These are phyloP conservation scores for Poicephalus meyeri DNA, from an alignment of 2,113 vertebrate genomes.

Conservation along the genomic window DNA sequence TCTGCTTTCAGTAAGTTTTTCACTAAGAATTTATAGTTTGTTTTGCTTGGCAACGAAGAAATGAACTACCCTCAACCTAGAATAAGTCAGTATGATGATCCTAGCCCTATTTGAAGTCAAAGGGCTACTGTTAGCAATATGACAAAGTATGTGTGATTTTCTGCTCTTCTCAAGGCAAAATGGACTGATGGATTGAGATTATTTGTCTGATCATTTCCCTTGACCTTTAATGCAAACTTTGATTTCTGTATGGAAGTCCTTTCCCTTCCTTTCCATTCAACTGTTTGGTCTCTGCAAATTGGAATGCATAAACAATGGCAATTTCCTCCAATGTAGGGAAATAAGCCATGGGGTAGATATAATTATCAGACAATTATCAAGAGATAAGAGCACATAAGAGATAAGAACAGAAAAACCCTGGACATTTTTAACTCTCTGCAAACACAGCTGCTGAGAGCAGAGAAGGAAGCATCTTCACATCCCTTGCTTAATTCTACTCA, in stretches of 20 bases:
- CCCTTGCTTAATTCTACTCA: neutral
- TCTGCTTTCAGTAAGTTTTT: neutral
- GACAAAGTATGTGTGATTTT: neutral
- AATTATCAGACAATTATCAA: neutral
- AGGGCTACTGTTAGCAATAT: neutral
- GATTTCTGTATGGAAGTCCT: neutral
- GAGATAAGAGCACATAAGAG: neutral
- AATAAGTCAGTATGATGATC: neutral
- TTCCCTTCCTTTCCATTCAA: neutral
- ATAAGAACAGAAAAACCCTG: neutral
- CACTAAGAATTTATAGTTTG: neutral
- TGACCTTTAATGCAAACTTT: neutral
- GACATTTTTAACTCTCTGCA: neutral
- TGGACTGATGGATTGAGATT: neutral
- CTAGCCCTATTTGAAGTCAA: neutral
- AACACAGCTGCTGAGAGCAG: neutral
- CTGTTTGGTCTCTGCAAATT: neutral
- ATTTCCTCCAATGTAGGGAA: neutral
- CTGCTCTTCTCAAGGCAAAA: neutral
- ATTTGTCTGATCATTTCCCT: neutral
- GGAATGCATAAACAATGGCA: neutral
- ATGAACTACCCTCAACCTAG: neutral
- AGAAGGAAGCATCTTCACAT: neutral
- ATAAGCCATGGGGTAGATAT: neutral
- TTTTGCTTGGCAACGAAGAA: neutral